A percentile compares a stretch with the other conserved stretches of the same genome.
phyloP scores from a whole-genome alignment of 1,140 invertebrate genomes.

The Microplitis demolitor region DNA sequence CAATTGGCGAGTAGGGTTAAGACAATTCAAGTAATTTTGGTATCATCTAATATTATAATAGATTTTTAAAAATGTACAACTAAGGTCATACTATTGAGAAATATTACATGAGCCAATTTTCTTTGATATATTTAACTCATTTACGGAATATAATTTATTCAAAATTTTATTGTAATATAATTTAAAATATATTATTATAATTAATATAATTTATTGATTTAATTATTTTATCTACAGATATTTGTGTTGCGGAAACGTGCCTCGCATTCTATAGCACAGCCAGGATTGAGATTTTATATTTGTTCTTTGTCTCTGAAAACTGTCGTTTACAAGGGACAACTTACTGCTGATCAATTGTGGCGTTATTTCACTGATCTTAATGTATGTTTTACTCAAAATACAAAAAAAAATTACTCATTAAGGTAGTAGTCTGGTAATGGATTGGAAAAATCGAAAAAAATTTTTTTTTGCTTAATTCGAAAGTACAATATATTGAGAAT shows the following conservation, averaged over 20 bases:
- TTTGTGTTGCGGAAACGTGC: conserved; percentile 93
- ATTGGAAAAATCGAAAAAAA: no score
- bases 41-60: neutral
- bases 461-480: no score
- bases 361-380: conserved; percentile 73
- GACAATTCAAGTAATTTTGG: no score
- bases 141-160: neutral
- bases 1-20: no score
- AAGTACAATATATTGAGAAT: no score
- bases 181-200: neutral
- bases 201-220: neutral
- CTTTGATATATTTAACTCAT: neutral
- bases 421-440: no score
- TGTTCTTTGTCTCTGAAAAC: conserved; percentile 90
- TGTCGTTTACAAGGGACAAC: conserved; percentile 97
- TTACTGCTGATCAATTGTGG: conserved; percentile 96
- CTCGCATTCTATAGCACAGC: conserved; percentile 83
- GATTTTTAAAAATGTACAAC: neutral
- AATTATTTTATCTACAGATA: conserved; percentile 65
- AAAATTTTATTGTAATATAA: neutral
- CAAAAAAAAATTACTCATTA: no score
- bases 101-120: neutral
- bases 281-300: conserved; percentile 91
- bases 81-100: neutral
- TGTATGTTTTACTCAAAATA: conserved; percentile 44